Conservation (phyloP, 1,140 invertebrate genomes). For the Heliconius himera region DNA sequence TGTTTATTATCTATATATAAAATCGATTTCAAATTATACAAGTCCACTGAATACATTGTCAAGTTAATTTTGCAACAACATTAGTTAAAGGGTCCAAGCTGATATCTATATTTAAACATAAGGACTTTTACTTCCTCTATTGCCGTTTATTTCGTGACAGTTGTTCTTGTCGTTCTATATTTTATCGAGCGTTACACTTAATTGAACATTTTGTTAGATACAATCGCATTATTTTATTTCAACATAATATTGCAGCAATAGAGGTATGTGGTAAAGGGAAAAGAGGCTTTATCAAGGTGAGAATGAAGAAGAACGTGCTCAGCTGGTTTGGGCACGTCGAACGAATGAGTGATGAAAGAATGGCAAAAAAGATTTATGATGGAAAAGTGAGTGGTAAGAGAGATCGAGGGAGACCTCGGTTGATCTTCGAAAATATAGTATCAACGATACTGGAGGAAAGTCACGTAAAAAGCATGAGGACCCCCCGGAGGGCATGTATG, state of each 20-base stretch:
- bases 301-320: too few relatives aligned
- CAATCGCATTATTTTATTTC: slow-evolving; percentile 52
- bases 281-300: too few relatives aligned
- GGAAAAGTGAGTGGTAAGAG: too few relatives aligned
- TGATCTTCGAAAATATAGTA: too few relatives aligned
- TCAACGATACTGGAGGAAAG: too few relatives aligned
- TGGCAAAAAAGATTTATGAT: too few relatives aligned
- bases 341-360: too few relatives aligned
- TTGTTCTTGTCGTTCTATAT: slow-evolving; percentile 47
- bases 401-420: too few relatives aligned
- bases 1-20: background rate
- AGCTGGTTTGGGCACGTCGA: too few relatives aligned
- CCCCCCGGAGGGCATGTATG: too few relatives aligned
- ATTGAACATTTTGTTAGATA: slow-evolving; percentile 63
- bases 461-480: too few relatives aligned
- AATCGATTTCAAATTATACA: slow-evolving; percentile 35
- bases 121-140: slow-evolving; percentile 70
- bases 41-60: slow-evolving; percentile 49
- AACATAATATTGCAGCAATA: slow-evolving; percentile 46
- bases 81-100: slow-evolving; percentile 43
- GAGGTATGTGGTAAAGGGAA: too few relatives aligned
- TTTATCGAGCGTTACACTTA: slow-evolving; percentile 53
- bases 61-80: slow-evolving; percentile 58
- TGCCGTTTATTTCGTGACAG: slow-evolving; percentile 45
- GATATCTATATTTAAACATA: slow-evolving; percentile 60